Conservation (phyloP, 2,113 vertebrate species). For the Odocoileus virginianus region DNA sequence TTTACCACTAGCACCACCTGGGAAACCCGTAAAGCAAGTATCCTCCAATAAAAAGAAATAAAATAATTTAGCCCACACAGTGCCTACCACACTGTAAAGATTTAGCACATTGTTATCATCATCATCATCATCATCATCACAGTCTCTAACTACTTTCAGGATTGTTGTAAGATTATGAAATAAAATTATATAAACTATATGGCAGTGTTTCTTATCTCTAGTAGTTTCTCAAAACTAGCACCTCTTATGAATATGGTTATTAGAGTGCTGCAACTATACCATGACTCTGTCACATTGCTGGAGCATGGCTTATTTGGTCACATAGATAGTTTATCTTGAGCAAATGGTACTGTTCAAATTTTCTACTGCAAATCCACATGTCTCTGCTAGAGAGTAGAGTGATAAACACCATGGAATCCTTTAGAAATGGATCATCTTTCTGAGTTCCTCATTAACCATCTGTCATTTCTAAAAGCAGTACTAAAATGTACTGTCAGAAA, state of each 20-base stretch:
- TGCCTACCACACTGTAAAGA: neutral
- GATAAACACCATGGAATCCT: neutral
- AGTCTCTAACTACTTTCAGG: neutral
- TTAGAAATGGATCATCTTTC: conserved; percentile 9
- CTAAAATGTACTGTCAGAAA: neutral
- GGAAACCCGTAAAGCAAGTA: neutral
- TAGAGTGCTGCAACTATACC: neutral
- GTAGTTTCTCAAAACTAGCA: neutral
- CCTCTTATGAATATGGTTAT: neutral
- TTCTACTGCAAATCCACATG: neutral
- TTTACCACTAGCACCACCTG: neutral
- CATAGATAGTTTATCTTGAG: neutral
- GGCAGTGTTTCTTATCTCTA: neutral
- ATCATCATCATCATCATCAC: neutral
- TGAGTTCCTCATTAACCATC: neutral
- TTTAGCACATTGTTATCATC: neutral
- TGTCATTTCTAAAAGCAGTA: conserved; percentile 22
- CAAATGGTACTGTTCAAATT: neutral
- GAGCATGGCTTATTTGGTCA: conserved; percentile 3
- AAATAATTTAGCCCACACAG: neutral
- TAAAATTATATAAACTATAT: neutral
- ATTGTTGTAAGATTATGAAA: neutral
- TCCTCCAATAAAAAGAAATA: neutral
- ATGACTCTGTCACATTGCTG: neutral
- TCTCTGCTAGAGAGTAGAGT: neutral